Percentiles rank a stretch among this genome's conserved stretches.
These are phyloP conservation scores for Gasterosteus nipponicus DNA, from an alignment of 2,113 vertebrate genomes.

Conservation along the genomic window DNA sequence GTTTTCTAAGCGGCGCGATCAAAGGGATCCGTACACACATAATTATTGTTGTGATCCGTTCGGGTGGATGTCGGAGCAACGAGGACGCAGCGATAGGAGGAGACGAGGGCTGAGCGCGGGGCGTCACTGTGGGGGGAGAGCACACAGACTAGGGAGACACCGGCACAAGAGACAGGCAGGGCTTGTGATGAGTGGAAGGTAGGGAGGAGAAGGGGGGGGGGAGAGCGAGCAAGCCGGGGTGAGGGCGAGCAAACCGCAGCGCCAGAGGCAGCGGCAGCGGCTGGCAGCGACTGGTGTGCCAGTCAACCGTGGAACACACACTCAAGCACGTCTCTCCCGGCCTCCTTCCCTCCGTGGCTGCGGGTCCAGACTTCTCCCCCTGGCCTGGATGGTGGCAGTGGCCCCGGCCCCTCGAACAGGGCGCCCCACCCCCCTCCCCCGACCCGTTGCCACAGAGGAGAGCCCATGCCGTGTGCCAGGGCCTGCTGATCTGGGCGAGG, in stretches of 20 bases:
- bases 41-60: constrained; percentile 11
- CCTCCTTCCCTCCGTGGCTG: constrained; percentile 27
- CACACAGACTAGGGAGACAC: constrained; percentile 35
- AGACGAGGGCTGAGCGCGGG: constrained; percentile 15
- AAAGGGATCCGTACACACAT: constrained; percentile 5
- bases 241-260: constrained; percentile 56
- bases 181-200: constrained; percentile 45
- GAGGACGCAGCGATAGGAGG: constrained; percentile 20
- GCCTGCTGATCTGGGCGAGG: constrained; percentile 77
- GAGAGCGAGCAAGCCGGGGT: constrained; percentile 23
- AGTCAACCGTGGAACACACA: constrained; percentile 51
- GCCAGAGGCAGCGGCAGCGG: constrained; percentile 60
- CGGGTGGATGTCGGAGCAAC: constrained; percentile 21
- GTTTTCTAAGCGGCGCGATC: constrained; percentile 4
- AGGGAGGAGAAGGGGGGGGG: neutral
- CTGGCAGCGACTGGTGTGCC: constrained; percentile 65
- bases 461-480: constrained; percentile 59
- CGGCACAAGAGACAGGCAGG: constrained; percentile 27
- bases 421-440: constrained; percentile 23
- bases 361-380: constrained; percentile 65
- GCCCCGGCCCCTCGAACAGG: constrained; percentile 57
- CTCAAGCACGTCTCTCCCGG: constrained; percentile 20
- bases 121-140: constrained; percentile 29
- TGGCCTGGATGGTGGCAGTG: constrained; percentile 46
- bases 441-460: constrained; percentile 53